Base-by-base conservation (phyloP, 2,888 invertebrate species). In the Torymus auratus region DNA sequence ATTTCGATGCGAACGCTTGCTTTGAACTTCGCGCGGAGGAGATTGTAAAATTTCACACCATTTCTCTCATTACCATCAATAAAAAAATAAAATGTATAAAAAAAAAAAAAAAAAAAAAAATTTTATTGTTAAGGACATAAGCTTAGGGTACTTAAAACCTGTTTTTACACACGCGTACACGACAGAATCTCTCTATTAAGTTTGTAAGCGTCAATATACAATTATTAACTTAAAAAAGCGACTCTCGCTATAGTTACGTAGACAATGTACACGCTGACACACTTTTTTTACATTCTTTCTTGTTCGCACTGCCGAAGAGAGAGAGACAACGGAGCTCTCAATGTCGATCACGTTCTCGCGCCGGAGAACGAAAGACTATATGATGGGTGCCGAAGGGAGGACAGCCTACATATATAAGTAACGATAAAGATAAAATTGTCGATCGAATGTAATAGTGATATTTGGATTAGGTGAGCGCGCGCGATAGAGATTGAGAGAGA, bases 91-190 rank as follows among this genome's bases (percentile, higher is more conserved):
- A n/a, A 12, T 67, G 41, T 65, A 55, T 14, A 11, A 28, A 55
- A 11, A 61, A n/a, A n/a, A n/a, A n/a, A n/a, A n/a, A 62, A 41
- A 13, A 13, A n/a, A n/a, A 15, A 58, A 60, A 65, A 5, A 73
- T 62, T 12, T 68, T 64, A 23, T 62, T 23, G 10, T 50, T 68
- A 67, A 65, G 10, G n/a, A 71, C 50, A 62, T 14, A 60, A 71
- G n/a, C 20, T 67, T 71, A 67, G 67, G 70, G 71, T 80, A 80
- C 80, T 75, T 75, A 71, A 76, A 72, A 55, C 55, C n/a, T 76
- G n/a, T 56, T 12, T 28, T 23, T 55, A 10, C 28, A 28, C 28
- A 28, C 28, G 7, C 28, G 28, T 28, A 28, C 13, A 67, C 20
- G 11, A 75, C 58, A 52, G 65, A 69, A 65, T 71, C 73, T 78